A percentile compares a stretch with the other conserved stretches of the same genome.
phyloP scores from a whole-genome alignment of 2,888 invertebrate species.

The Ophion ventricosus region DNA sequence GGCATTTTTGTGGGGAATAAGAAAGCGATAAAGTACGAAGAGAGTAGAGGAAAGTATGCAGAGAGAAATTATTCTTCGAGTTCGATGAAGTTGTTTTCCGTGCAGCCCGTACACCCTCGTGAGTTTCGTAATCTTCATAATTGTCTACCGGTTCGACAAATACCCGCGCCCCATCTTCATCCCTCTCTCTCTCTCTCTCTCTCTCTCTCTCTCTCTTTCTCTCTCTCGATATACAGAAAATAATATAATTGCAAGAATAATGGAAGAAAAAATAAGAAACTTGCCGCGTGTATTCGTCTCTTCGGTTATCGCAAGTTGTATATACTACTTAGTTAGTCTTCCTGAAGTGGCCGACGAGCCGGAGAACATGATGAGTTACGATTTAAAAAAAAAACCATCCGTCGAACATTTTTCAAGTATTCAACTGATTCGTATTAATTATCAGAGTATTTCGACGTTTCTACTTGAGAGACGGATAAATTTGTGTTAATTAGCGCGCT shows the following conservation, averaged over 20 bases:
- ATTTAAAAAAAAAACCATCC: slow-evolving; percentile 1
- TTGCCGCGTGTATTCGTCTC: neutral
- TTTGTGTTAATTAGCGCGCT: neutral
- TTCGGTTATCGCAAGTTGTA: neutral
- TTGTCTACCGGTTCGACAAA: slow-evolving; percentile 34
- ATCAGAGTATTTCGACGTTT: neutral
- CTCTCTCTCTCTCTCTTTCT: neutral
- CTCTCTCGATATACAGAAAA: slow-evolving; percentile 68
- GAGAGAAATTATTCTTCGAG: slow-evolving; percentile 38
- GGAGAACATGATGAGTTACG: neutral
- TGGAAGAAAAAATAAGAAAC: neutral
- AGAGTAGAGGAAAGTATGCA: slow-evolving; percentile 17
- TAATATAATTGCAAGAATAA: slow-evolving; percentile 70
- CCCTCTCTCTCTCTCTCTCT: neutral
- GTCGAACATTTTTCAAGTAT: neutral
- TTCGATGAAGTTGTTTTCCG: slow-evolving; percentile 40
- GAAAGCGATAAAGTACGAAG: neutral
- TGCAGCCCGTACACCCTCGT: slow-evolving; percentile 12
- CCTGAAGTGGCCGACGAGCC: neutral
- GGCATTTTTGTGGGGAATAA: too few species aligned
- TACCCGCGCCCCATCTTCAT: neutral
- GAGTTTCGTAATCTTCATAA: slow-evolving; percentile 44
- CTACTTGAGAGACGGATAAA: neutral
- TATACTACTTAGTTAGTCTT: slow-evolving; percentile 18
- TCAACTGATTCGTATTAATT: neutral